phyloP scores from a whole-genome alignment of 2,797 vertebrate species.

The Hephaestus fuliginosus region DNA sequence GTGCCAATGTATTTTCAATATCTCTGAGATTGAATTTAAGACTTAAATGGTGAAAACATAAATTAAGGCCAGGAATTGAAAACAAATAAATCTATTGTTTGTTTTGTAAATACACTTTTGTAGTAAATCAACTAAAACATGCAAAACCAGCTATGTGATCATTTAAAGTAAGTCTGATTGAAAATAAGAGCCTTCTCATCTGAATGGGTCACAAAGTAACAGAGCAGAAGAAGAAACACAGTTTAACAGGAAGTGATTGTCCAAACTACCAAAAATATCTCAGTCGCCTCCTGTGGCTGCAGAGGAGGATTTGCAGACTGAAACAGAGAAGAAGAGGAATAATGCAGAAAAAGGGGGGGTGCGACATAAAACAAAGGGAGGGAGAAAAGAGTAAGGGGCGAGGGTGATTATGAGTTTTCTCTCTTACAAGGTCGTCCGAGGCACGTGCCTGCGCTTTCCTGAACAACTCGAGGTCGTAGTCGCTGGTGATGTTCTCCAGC shows the following conservation, averaged over 20 bases:
- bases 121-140: neutral
- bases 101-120: neutral
- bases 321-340: slow-evolving; percentile 73
- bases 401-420: slow-evolving; percentile 83
- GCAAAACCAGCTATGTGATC: neutral
- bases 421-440: slow-evolving; percentile 96
- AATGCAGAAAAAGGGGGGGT: slow-evolving; percentile 33
- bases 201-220: slow-evolving; percentile 31
- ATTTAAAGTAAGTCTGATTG: neutral
- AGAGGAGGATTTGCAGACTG: slow-evolving; percentile 67
- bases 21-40: neutral
- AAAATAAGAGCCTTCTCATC: neutral
- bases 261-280: slow-evolving; percentile 75
- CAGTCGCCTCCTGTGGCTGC: slow-evolving; percentile 71
- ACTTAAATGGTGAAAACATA: neutral
- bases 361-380: slow-evolving; percentile 17
- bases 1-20: neutral
- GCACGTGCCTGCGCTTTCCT: slow-evolving; percentile 96
- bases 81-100: neutral
- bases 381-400: slow-evolving; percentile 47
- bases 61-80: neutral
- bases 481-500: slow-evolving; percentile 97
- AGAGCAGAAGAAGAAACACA: slow-evolving; percentile 36
- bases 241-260: slow-evolving; percentile 50
- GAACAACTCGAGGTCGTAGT: slow-evolving; percentile 98